These are phyloP conservation scores for Reinhardtius hippoglossoides DNA, from an alignment of 2,113 vertebrate genomes.

Conservation along the genomic window DNA sequence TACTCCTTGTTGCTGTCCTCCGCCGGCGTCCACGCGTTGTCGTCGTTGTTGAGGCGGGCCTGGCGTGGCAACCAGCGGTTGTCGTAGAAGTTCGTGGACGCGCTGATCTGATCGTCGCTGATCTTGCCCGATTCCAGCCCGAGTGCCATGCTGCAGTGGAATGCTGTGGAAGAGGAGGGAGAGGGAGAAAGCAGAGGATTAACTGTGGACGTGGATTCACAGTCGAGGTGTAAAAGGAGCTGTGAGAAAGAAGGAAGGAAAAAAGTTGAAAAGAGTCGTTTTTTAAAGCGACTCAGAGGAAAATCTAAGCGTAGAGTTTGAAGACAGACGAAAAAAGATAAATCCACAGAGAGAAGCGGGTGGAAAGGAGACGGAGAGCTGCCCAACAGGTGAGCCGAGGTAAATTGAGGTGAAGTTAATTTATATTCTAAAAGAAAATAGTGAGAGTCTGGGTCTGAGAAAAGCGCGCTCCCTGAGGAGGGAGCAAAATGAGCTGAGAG, in stretches of 20 bases:
- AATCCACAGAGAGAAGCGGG: conserved; percentile 23
- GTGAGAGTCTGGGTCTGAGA: conserved; percentile 23
- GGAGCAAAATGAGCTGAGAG: conserved; percentile 37
- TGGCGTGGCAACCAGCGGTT: conserved; percentile 92
- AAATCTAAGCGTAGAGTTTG: conserved; percentile 1
- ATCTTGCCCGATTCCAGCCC: conserved; percentile 97
- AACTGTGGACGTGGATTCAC: background rate
- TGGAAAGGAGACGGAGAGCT: conserved; percentile 2
- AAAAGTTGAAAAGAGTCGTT: background rate
- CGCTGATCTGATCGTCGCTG: conserved; percentile 93
- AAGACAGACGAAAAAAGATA: conserved; percentile 1
- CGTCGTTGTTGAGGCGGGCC: conserved; percentile 93
- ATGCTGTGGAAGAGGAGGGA: conserved; percentile 77
- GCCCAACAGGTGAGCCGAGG: conserved; percentile 50
- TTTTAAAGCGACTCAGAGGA: conserved; percentile 8
- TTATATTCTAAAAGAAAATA: conserved; percentile 69
- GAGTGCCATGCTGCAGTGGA: conserved; percentile 92
- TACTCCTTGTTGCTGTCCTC: conserved; percentile 96
- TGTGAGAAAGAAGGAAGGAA: background rate
- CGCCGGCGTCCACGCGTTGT: conserved; percentile 96
- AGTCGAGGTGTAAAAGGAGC: background rate
- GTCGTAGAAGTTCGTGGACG: conserved; percentile 91
- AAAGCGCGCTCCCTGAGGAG: conserved; percentile 44
- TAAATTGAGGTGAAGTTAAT: conserved; percentile 69
- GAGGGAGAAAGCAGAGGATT: background rate